These are phyloP conservation scores for Novumbra hubbsi DNA, from an alignment of 2,797 vertebrate species.

Conservation along the genomic window DNA sequence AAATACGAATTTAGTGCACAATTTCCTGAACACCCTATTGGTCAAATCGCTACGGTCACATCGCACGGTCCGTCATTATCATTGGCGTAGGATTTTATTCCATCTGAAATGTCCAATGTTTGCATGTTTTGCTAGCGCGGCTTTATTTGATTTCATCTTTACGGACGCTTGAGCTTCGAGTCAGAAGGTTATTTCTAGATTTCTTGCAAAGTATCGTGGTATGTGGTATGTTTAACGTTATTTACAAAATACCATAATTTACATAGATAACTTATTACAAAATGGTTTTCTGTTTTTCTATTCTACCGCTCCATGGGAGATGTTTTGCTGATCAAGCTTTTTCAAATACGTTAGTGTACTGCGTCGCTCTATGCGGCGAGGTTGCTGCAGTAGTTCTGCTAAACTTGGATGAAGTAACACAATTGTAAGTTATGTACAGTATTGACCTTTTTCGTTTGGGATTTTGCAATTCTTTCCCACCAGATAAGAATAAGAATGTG, in stretches of 20 bases:
- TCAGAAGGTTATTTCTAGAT: not conserved
- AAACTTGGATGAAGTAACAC: not conserved
- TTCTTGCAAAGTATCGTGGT: not conserved
- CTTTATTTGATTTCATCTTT: slow-evolving; percentile 73
- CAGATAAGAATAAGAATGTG: not conserved
- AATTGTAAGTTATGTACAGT: not conserved
- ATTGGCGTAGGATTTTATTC: slow-evolving; percentile 51
- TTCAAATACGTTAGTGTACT: not conserved
- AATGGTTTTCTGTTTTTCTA: not conserved
- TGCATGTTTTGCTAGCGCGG: slow-evolving; percentile 46
- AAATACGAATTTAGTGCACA: slow-evolving; percentile 68
- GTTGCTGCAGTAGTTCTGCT: not conserved
- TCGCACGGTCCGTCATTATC: not conserved
- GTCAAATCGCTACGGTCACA: slow-evolving; percentile 6
- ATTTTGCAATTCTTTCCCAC: not conserved
- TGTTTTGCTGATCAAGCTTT: not conserved
- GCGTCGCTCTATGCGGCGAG: not conserved
- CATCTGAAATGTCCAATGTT: slow-evolving; percentile 59
- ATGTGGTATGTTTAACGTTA: not conserved
- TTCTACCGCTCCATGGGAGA: not conserved
- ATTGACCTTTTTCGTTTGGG: not conserved
- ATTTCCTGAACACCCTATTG: slow-evolving; percentile 49
- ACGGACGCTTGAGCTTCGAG: slow-evolving; percentile 13
- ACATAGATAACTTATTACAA: not conserved
- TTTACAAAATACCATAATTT: not conserved